Evolutionary conservation across 2,113 vertebrate species (phyloP).

Genomic region (Hemiscyllium ocellatum): DNA sequence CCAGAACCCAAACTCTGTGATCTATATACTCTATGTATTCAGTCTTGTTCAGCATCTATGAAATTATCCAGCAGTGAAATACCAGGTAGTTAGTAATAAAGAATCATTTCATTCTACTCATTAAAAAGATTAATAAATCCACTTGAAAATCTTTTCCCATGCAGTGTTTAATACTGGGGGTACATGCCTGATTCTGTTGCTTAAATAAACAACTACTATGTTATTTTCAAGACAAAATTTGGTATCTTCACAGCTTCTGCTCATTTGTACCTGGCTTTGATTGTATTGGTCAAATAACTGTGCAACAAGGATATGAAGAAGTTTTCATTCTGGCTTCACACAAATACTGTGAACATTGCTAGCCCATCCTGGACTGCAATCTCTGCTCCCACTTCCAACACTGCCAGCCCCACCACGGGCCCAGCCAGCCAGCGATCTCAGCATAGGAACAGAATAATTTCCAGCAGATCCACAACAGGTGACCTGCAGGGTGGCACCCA

Average conservation of each 20-base stretch:
- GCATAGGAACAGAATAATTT: not conserved
- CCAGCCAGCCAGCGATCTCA: not conserved
- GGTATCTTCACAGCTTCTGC: not conserved
- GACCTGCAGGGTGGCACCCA: not conserved
- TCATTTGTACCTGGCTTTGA: not conserved
- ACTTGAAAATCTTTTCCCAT: not conserved
- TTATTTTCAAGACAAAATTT: not conserved
- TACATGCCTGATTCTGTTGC: not conserved
- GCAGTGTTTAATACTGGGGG: not conserved
- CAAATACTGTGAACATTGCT: not conserved
- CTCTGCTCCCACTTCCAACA: not conserved
- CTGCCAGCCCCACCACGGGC: not conserved
- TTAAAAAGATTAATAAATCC: not conserved
- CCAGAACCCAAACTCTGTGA: not conserved
- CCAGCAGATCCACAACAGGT: not conserved
- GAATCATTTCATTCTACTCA: not conserved
- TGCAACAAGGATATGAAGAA: not conserved
- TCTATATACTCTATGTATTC: not conserved
- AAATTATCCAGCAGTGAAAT: not conserved
- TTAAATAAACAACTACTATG: not conserved
- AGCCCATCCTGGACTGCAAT: not conserved
- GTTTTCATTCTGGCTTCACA: not conserved
- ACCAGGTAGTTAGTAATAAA: not conserved
- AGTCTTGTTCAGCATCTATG: not conserved
- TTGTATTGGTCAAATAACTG: not conserved